phyloP scores from a whole-genome alignment of 2,113 vertebrate genomes.

The Neoarius graeffei region DNA sequence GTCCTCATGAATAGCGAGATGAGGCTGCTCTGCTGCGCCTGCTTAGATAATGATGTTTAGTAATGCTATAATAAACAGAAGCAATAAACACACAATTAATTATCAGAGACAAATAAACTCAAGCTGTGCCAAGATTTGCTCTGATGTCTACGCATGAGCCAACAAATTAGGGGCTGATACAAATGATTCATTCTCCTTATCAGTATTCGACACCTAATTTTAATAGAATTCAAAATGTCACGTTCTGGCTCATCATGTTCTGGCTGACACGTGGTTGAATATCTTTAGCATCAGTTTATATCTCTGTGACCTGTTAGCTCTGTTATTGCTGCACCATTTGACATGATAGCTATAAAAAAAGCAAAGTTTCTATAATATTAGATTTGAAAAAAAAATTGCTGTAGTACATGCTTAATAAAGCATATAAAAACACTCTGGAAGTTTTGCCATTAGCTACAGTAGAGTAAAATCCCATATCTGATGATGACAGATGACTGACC shows the following conservation, averaged over 20 bases:
- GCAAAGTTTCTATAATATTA: not conserved
- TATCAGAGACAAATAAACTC: conserved; percentile 45
- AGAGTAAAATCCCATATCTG: conserved; percentile 19
- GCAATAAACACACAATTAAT: conserved; percentile 55
- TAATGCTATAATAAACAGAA: conserved; percentile 49
- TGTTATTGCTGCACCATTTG: not conserved
- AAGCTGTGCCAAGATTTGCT: conserved; percentile 21
- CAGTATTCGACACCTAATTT: conserved; percentile 2
- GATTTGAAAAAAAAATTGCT: not conserved
- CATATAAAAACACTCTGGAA: not conserved
- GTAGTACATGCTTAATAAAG: not conserved
- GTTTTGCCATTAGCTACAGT: not conserved
- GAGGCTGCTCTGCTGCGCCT: conserved; percentile 38
- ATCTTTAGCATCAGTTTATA: not conserved
- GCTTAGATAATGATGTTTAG: conserved; percentile 57
- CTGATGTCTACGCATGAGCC: conserved; percentile 23
- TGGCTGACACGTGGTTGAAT: not conserved
- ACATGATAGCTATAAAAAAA: not conserved
- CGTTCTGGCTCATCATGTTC: not conserved
- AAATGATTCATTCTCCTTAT: not conserved
- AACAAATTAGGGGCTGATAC: not conserved
- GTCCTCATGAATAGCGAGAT: conserved; percentile 55
- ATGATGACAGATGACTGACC: conserved; percentile 44
- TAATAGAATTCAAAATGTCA: not conserved
- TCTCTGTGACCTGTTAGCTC: not conserved